These are phyloP conservation scores for Meleagris gallopavo DNA, from an alignment of 2,113 vertebrate genomes.

Conservation along the genomic window DNA sequence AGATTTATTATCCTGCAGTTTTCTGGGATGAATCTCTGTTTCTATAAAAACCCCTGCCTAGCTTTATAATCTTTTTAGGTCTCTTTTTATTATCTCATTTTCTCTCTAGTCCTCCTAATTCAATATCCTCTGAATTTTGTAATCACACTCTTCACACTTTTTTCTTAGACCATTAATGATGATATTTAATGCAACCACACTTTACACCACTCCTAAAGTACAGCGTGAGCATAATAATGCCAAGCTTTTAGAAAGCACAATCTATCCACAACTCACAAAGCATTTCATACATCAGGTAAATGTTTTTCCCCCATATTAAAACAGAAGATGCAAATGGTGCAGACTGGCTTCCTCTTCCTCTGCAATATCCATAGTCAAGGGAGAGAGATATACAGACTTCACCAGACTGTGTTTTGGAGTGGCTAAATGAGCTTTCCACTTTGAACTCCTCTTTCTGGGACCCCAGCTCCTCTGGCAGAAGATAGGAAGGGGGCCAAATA, in stretches of 20 bases:
- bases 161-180: constrained; percentile 61
- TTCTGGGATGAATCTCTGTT: constrained; percentile 5
- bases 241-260: constrained; percentile 43
- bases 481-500: not conserved
- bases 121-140: constrained; percentile 68
- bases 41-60: constrained; percentile 46
- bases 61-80: constrained; percentile 63
- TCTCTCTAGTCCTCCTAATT: constrained; percentile 59
- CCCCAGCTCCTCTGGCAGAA: rapidly evolving
- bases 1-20: constrained; percentile 67
- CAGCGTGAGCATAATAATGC: constrained; percentile 24
- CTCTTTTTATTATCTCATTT: constrained; percentile 70
- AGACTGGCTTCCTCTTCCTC: not conserved
- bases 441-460: not conserved
- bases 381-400: not conserved
- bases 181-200: constrained; percentile 45
- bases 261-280: constrained; percentile 30
- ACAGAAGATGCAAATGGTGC: not conserved
- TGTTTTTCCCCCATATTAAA: constrained; percentile 10
- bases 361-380: not conserved
- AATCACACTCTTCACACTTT: constrained; percentile 46
- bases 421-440: not conserved
- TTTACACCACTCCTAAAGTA: constrained; percentile 21
- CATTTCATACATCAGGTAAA: constrained; percentile 27
- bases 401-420: not conserved